Percentiles rank a stretch among this genome's conserved stretches.
These are phyloP conservation scores for Eubasilissa splendida DNA, from an alignment of 2,888 invertebrate species.

Conservation along the genomic window DNA sequence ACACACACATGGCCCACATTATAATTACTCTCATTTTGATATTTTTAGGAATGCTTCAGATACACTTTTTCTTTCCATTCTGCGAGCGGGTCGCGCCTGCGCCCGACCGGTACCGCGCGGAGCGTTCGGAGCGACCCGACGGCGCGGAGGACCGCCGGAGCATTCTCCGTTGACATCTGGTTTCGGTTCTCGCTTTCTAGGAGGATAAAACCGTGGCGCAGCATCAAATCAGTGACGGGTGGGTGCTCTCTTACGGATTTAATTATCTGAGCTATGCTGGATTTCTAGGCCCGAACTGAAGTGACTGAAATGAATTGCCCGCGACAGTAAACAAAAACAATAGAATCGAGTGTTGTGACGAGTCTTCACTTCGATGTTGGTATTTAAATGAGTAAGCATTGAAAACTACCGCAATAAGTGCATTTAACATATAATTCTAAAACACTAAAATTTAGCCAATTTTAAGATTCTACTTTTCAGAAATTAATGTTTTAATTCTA, in stretches of 20 bases:
- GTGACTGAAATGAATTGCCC: slow-evolving; percentile 25
- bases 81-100: neutral
- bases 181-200: slow-evolving; percentile 42
- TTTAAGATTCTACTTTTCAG: too few species aligned
- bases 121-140: neutral
- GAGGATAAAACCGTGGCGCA: slow-evolving; percentile 37
- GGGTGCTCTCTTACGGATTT: slow-evolving; percentile 38
- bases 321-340: slow-evolving; percentile 38
- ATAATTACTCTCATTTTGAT: slow-evolving; percentile 52
- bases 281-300: slow-evolving; percentile 38
- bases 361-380: slow-evolving; percentile 17
- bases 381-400: neutral
- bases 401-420: too few species aligned
- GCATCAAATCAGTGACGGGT: slow-evolving; percentile 41
- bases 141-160: neutral
- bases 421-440: too few species aligned
- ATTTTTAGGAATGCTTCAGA: slow-evolving; percentile 52
- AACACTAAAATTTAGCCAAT: too few species aligned
- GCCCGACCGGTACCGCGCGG: neutral
- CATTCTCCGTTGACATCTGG: slow-evolving; percentile 39
- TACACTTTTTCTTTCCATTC: slow-evolving; percentile 33
- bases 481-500: too few species aligned
- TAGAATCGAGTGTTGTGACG: slow-evolving; percentile 2
- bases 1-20: slow-evolving; percentile 55
- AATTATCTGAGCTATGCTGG: slow-evolving; percentile 41